Conservation (phyloP, 2,113 vertebrate genomes). For the Lepisosteus osseus region DNA sequence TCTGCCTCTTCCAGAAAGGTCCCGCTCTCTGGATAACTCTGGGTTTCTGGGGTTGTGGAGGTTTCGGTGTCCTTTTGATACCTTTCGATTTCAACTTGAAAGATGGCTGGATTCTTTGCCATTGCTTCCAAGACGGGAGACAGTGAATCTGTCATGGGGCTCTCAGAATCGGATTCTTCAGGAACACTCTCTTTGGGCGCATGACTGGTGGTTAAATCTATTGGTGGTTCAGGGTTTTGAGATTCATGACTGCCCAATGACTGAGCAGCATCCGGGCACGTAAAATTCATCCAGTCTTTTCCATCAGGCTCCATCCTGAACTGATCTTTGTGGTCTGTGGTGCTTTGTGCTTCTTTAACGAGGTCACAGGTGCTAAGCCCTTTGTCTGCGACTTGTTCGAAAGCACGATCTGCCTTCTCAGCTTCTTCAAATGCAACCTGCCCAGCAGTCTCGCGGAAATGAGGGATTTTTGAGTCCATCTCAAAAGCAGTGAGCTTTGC, state of each 20-base stretch:
- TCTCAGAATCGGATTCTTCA: slow-evolving; percentile 65
- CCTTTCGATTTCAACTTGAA: slow-evolving; percentile 55
- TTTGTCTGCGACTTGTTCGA: slow-evolving; percentile 66
- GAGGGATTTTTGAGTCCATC: slow-evolving; percentile 70
- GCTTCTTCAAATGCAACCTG: slow-evolving; percentile 54
- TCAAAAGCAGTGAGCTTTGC: slow-evolving; percentile 68
- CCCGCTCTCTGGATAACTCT: background rate
- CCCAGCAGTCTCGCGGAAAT: slow-evolving; percentile 79
- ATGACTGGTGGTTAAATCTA: slow-evolving; percentile 5
- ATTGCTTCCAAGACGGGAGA: slow-evolving; percentile 69
- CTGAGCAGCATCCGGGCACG: slow-evolving; percentile 50
- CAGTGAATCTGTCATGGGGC: slow-evolving; percentile 63
- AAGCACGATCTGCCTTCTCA: slow-evolving; percentile 36
- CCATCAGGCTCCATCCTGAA: slow-evolving; percentile 39
- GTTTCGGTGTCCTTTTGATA: slow-evolving; percentile 19
- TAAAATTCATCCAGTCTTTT: slow-evolving; percentile 52
- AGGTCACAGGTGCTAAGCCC: slow-evolving; percentile 87
- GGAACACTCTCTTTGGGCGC: slow-evolving; percentile 29
- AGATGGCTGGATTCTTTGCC: slow-evolving; percentile 61
- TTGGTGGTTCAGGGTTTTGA: slow-evolving; percentile 42
- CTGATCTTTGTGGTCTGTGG: slow-evolving; percentile 53
- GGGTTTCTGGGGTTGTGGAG: background rate
- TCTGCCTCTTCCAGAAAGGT: slow-evolving; percentile 53
- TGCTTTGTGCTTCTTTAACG: slow-evolving; percentile 79
- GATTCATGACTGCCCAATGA: slow-evolving; percentile 47